These are phyloP conservation scores for Chesias legatella DNA, from an alignment of 2,888 invertebrate species.

Conservation along the genomic window DNA sequence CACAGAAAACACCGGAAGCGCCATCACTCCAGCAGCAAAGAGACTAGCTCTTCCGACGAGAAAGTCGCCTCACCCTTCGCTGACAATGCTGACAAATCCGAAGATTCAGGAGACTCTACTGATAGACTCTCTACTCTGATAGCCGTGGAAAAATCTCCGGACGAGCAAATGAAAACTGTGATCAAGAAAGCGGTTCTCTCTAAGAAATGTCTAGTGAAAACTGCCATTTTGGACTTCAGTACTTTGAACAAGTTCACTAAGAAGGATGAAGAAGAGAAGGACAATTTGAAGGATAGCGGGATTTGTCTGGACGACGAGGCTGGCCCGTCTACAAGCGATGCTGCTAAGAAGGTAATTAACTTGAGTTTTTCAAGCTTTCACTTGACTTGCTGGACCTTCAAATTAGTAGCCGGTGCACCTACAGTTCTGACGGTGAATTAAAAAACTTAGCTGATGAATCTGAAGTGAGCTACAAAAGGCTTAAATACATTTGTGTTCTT, in stretches of 20 bases:
- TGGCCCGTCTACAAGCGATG: conserved; percentile 48
- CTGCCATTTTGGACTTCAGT: conserved; percentile 63
- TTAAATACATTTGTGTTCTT: too few species aligned
- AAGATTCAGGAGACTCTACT: conserved; percentile 67
- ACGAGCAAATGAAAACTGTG: conserved; percentile 68
- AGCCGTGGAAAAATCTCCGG: conserved; percentile 62
- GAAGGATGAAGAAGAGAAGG: conserved; percentile 52
- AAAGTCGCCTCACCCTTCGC: conserved; percentile 60
- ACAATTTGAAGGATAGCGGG: conserved; percentile 69
- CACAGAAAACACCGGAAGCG: conserved; percentile 89
- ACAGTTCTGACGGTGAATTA: too few species aligned
- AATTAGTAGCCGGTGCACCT: too few species aligned
- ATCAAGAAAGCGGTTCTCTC: conserved; percentile 65
- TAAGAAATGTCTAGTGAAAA: conserved; percentile 64
- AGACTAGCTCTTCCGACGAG: conserved; percentile 74
- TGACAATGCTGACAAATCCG: conserved; percentile 67
- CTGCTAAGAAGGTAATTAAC: conserved; percentile 55
- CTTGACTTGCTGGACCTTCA: too few species aligned
- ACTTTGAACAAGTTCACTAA: conserved; percentile 55
- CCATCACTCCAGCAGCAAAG: conserved; percentile 80
- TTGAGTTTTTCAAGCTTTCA: too few species aligned
- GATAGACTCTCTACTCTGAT: conserved; percentile 59
- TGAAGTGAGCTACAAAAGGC: too few species aligned
- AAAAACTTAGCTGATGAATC: too few species aligned
- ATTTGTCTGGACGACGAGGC: conserved; percentile 61